Evolutionary conservation across 2,888 invertebrate species (phyloP), one percentile per base, ranked within the genome.

Genomic region (Matsumyia berberina): DNA sequence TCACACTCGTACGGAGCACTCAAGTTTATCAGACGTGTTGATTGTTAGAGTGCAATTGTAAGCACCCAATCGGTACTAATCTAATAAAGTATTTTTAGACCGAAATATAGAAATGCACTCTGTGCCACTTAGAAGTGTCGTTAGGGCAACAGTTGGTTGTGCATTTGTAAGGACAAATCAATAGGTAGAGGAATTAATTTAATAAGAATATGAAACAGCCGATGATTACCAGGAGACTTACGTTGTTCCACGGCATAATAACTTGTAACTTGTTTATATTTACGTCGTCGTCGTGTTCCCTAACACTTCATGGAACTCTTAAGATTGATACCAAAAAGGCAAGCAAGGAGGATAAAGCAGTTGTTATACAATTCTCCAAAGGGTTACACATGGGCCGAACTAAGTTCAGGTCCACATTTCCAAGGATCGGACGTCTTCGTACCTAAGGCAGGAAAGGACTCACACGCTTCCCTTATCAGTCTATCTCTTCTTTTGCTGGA

Each of bases 21-120:
- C 9, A 9, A 37, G 37, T 8, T 57, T 57, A 57, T 57, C 57
- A 37, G 57, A 19, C 53, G 5, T 33, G 53, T 53, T 53, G 57
- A 35, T 37, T 37, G 37, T 17, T 19, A 9, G 24, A 37, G 57
- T 57, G 57, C 37, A 57, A 11, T 37, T 39, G 19, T 37, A 4
- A n/a, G 57, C 17, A 17, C n/a, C 17, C 19, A 57, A 57, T 57
- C 57, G 57, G 12, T 19, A 24, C 12, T 57, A 57, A 57, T 57
- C 37, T 57, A 57, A 57, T 57, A 57, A 57, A 37, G 7, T 57
- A 57, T 57, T 37, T 57, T 24, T 57, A 35, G 57, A 37, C 19
- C 1, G 6, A 19, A 37, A 46, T 46, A 12, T 12, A 39, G 35
- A 12, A 39, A 39, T 39, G 12, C 5, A 12, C 9, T 12, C 5